Conservation (phyloP, 37 sponge, comb jelly and placozoan species). For the Spongia lamella region DNA sequence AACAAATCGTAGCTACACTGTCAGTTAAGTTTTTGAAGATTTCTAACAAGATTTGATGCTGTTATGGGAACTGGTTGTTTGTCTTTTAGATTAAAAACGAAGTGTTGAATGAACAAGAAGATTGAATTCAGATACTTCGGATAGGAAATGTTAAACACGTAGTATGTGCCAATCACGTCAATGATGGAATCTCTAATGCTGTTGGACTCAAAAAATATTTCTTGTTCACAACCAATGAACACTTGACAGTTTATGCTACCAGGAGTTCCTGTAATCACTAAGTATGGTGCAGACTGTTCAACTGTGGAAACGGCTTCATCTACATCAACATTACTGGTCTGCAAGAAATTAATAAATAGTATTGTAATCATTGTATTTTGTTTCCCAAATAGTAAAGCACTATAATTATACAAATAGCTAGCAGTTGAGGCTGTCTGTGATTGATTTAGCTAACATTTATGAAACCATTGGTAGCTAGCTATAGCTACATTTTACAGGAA, state of each 20-base stretch:
- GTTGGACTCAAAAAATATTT: background rate
- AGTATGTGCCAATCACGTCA: constrained; percentile 3
- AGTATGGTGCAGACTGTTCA: constrained; percentile 7
- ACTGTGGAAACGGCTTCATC: background rate
- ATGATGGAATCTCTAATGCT: constrained; percentile 1
- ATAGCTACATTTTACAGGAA: too few species aligned
- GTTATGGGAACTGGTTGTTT: background rate
- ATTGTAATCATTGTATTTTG: too few species aligned
- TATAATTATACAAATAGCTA: too few species aligned
- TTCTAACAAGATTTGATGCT: background rate
- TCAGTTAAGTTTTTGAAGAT: background rate
- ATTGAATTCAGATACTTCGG: background rate
- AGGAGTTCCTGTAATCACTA: background rate
- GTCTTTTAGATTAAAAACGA: background rate
- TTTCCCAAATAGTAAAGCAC: too few species aligned
- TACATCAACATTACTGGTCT: constrained; percentile 1
- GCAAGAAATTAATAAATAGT: background rate
- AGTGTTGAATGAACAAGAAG: background rate
- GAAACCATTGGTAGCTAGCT: too few species aligned
- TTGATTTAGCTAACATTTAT: too few species aligned
- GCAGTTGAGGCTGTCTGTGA: too few species aligned
- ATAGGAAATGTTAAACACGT: background rate
- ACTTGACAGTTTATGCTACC: background rate
- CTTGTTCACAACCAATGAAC: constrained; percentile 12
- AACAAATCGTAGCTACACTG: too few species aligned